Percentiles rank a stretch among this genome's conserved stretches.
Evolutionary conservation across 2,113 vertebrate species (phyloP).

Genomic region (Pseudopipra pipra): DNA sequence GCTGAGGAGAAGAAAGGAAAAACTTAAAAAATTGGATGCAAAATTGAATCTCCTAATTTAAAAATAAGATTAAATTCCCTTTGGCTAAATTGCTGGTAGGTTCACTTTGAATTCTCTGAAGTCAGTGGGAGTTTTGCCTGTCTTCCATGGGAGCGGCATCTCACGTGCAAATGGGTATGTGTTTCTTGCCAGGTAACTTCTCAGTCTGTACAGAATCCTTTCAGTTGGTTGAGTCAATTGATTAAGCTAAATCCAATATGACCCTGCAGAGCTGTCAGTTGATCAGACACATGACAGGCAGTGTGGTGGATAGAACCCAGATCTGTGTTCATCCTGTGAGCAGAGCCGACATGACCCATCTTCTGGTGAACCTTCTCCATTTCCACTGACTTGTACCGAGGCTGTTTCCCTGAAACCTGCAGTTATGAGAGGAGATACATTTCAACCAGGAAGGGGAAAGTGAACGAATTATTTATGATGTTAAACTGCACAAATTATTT

Average conservation of each 20-base stretch:
- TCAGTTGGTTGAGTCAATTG: not conserved
- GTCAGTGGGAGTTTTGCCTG: not conserved
- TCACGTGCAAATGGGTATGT: not conserved
- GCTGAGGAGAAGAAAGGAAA: not conserved
- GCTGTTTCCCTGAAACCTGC: not conserved
- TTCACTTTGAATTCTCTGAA: not conserved
- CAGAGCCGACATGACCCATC: not conserved
- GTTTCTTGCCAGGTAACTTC: not conserved
- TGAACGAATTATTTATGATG: not conserved
- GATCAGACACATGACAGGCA: not conserved
- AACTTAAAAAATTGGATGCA: not conserved
- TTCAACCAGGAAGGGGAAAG: not conserved
- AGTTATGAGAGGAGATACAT: not conserved
- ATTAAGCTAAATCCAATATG: not conserved
- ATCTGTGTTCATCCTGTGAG: not conserved
- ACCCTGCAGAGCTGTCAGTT: not conserved
- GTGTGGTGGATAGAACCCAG: not conserved
- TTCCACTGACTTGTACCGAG: not conserved
- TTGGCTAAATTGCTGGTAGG: not conserved
- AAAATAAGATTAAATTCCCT: not conserved
- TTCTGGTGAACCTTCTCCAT: not conserved
- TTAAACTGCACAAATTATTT: not conserved
- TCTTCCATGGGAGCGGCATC: not conserved
- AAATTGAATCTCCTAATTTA: not conserved
- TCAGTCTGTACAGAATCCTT: not conserved